A percentile compares a stretch with the other conserved stretches of the same genome.
Evolutionary conservation across 2,888 invertebrate species (phyloP).

Genomic region (Sepiola atlantica): DNA sequence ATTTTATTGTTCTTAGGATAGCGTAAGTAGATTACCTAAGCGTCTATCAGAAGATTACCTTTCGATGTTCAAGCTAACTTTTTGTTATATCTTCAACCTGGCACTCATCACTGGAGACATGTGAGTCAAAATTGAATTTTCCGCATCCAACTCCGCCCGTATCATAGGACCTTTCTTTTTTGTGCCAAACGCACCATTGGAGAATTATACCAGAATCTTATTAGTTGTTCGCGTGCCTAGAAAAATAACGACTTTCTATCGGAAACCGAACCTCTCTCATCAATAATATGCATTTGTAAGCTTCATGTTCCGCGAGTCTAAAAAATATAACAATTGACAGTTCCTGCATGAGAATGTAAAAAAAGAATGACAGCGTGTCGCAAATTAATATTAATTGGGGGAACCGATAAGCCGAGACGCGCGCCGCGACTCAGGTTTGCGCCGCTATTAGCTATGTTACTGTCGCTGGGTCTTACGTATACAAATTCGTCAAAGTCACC

Average conservation of each 20-base stretch:
- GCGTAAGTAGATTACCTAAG: not conserved
- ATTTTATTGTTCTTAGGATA: not conserved
- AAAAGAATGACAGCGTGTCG: not conserved
- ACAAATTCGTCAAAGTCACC: not conserved
- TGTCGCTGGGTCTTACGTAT: not conserved
- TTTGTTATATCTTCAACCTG: not conserved
- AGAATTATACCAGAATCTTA: not conserved
- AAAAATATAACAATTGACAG: not conserved
- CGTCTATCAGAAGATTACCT: no score
- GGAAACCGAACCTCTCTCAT: not conserved
- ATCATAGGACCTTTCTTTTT: not conserved
- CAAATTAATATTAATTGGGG: conserved; percentile 9
- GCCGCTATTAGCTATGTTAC: not conserved
- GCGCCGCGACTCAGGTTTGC: not conserved
- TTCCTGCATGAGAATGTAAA: not conserved
- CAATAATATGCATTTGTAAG: not conserved
- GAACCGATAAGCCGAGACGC: not conserved
- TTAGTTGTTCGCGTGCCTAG: not conserved
- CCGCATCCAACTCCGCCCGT: not conserved
- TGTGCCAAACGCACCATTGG: not conserved
- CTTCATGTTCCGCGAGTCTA: not conserved
- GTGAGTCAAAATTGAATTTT: conserved; percentile 23
- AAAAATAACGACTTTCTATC: not conserved
- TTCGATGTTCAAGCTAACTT: not conserved
- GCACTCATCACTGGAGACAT: not conserved